Conservation (phyloP, 2,797 vertebrate species). For the Sorex maritimensis region DNA sequence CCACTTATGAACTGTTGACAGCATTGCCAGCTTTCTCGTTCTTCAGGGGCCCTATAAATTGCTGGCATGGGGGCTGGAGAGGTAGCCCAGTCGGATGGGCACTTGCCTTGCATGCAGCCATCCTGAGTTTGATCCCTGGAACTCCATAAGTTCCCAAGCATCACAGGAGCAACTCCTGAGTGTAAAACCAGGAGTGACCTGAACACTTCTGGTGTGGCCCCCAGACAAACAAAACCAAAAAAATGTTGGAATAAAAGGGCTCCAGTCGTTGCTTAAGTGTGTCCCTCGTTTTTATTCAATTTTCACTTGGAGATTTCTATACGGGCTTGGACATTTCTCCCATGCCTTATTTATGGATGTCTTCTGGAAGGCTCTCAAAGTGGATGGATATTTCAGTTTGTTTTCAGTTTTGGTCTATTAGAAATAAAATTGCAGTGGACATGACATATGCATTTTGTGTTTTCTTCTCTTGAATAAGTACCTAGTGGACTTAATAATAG, state of each 20-base stretch:
- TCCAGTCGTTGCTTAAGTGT: background rate
- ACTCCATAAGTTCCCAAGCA: too few species aligned
- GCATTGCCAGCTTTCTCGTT: background rate
- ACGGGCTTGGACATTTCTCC: background rate
- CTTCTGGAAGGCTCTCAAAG: background rate
- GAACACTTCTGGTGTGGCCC: too few species aligned
- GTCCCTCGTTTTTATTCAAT: background rate
- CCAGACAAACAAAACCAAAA: too few species aligned
- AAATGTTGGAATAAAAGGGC: too few species aligned
- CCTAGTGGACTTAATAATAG: background rate
- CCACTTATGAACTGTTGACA: background rate
- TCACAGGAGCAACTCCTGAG: background rate
- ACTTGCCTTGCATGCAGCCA: too few species aligned
- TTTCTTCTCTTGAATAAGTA: background rate
- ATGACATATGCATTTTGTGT: background rate
- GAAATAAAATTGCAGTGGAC: background rate
- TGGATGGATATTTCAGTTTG: background rate
- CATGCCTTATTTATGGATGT: constrained; percentile 2
- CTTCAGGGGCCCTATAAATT: background rate
- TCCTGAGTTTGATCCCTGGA: too few species aligned
- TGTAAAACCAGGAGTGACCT: background rate
- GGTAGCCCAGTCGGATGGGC: too few species aligned
- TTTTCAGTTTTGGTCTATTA: background rate
- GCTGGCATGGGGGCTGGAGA: background rate
- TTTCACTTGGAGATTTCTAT: background rate